Percentiles rank a stretch among this genome's conserved stretches.
These are phyloP conservation scores for Podilymbus podiceps DNA, from an alignment of 2,113 vertebrate genomes.

Conservation along the genomic window DNA sequence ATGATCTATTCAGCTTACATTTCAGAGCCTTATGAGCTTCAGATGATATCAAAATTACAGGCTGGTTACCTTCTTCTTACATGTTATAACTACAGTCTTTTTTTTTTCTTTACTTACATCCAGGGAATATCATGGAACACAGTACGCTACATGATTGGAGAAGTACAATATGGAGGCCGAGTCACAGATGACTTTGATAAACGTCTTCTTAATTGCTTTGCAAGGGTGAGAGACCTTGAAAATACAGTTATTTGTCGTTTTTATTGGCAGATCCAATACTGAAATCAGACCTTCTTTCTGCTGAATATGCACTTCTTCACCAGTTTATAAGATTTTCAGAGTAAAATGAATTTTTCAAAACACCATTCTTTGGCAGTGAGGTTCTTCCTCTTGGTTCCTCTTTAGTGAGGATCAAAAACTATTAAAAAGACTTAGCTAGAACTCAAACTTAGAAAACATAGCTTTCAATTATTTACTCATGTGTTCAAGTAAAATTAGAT, in stretches of 20 bases:
- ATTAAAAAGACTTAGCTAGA: neutral
- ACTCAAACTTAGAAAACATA: neutral
- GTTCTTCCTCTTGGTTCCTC: neutral
- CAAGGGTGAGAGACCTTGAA: constrained; percentile 67
- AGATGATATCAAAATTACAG: neutral
- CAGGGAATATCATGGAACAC: constrained; percentile 79
- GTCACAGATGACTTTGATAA: constrained; percentile 82
- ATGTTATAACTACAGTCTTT: neutral
- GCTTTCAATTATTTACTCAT: neutral
- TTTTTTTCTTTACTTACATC: neutral
- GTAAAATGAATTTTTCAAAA: neutral
- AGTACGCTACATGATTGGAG: constrained; percentile 80
- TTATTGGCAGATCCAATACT: neutral
- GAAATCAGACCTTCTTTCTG: neutral
- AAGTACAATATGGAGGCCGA: constrained; percentile 80
- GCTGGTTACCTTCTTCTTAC: neutral
- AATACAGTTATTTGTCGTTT: neutral
- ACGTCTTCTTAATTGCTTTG: constrained; percentile 81
- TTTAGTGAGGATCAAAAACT: neutral
- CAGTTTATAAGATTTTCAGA: neutral
- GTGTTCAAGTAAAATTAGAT: neutral
- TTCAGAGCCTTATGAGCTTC: neutral
- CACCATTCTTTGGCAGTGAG: neutral
- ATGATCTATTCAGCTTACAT: neutral
- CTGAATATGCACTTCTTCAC: neutral